phyloP scores from a whole-genome alignment of 2,888 invertebrate genomes.

The Perizoma affinitatum region DNA sequence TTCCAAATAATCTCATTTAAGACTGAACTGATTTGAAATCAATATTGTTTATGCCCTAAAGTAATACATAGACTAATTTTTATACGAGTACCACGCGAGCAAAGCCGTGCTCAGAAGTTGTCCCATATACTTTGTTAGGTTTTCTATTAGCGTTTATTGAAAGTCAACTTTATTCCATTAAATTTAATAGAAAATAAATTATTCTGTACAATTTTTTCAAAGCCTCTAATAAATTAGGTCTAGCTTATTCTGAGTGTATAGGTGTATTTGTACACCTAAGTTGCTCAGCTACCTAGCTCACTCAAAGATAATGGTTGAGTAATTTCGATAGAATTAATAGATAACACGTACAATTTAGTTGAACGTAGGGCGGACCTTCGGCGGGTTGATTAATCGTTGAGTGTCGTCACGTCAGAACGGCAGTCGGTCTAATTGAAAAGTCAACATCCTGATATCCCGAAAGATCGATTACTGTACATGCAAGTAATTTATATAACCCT shows the following conservation, averaged over 20 bases:
- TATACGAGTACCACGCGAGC: too few species aligned
- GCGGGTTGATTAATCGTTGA: slow-evolving; percentile 72
- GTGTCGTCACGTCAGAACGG: slow-evolving; percentile 63
- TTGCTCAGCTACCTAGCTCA: slow-evolving; percentile 3
- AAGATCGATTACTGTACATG: slow-evolving; percentile 68
- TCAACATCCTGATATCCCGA: slow-evolving; percentile 72
- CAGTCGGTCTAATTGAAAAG: slow-evolving; percentile 80
- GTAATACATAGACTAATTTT: too few species aligned
- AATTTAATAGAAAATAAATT: too few species aligned
- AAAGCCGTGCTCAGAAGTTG: too few species aligned
- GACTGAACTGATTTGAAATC: too few species aligned
- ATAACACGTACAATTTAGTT: slow-evolving; percentile 50
- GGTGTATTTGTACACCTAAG: background rate
- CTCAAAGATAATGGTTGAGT: slow-evolving; percentile 38
- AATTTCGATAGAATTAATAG: slow-evolving; percentile 42
- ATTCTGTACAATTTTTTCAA: too few species aligned
- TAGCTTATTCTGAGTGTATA: background rate
- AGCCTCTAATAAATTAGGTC: too few species aligned
- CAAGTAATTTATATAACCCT: slow-evolving; percentile 58
- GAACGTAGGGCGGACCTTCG: slow-evolving; percentile 48
- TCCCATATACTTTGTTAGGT: too few species aligned
- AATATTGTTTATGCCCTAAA: too few species aligned
- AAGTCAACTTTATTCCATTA: too few species aligned
- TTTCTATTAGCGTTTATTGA: too few species aligned
- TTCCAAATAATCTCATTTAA: too few species aligned